These are phyloP conservation scores for Actenoides lindsayi DNA, from an alignment of 2,113 vertebrate genomes.

Conservation along the genomic window DNA sequence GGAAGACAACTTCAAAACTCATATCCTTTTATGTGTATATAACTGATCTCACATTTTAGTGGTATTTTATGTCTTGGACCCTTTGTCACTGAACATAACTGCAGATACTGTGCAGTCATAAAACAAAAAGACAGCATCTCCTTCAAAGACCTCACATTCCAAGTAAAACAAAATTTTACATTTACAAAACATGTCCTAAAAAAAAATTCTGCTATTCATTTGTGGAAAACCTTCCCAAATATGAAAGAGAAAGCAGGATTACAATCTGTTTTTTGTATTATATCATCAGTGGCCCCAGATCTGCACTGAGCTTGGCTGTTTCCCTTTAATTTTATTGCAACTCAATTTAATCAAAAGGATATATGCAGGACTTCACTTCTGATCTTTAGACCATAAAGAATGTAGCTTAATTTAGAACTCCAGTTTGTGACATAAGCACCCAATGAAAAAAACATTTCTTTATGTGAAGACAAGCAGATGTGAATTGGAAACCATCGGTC, in stretches of 20 bases:
- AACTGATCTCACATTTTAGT: neutral
- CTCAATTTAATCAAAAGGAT: neutral
- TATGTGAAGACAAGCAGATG: neutral
- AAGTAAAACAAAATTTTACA: neutral
- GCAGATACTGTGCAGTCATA: neutral
- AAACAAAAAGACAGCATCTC: neutral
- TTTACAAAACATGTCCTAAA: neutral
- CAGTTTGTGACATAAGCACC: neutral
- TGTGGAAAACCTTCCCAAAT: neutral
- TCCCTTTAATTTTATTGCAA: neutral
- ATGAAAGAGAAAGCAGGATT: neutral
- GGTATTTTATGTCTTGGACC: neutral
- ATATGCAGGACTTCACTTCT: neutral
- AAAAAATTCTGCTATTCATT: neutral
- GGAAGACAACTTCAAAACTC: neutral
- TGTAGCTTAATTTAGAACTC: neutral
- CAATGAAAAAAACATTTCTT: neutral
- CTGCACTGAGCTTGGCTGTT: neutral
- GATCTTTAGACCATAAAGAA: neutral
- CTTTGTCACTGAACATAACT: neutral
- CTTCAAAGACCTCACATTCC: neutral
- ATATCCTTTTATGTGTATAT: neutral
- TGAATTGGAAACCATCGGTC: neutral
- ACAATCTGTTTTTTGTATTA: neutral
- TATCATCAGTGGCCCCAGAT: neutral